Percentiles rank a stretch among this genome's conserved stretches.
Evolutionary conservation across 2,888 invertebrate genomes (phyloP).

Genomic region (Frankliniella fusca): DNA sequence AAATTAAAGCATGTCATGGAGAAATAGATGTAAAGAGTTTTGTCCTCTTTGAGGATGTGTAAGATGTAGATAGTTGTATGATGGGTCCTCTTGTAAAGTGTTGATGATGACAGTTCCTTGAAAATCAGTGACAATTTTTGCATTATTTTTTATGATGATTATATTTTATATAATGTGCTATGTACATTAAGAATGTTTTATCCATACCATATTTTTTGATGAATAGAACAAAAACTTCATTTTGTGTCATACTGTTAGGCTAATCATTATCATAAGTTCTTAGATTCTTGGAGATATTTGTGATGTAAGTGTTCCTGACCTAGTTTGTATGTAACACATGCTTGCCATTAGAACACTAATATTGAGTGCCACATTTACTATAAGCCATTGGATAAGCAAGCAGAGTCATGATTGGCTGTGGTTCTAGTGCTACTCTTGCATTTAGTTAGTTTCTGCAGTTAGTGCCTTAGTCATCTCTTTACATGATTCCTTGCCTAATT

Average conservation of each 20-base stretch:
- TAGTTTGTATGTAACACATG: background rate
- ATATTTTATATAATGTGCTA: constrained; percentile 15
- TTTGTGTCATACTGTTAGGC: background rate
- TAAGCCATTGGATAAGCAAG: background rate
- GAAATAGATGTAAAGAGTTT: no score
- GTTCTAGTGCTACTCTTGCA: background rate
- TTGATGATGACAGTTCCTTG: constrained; percentile 5
- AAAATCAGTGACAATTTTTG: background rate
- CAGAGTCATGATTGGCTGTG: background rate
- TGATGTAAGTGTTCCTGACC: background rate
- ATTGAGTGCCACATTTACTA: background rate
- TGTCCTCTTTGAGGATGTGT: background rate
- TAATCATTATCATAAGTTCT: background rate
- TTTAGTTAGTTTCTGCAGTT: background rate
- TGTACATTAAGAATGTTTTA: constrained; percentile 18
- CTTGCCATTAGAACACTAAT: constrained; percentile 10
- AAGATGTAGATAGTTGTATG: background rate
- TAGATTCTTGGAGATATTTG: background rate
- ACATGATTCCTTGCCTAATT: background rate
- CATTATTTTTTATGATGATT: constrained; percentile 16
- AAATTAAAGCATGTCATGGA: no score
- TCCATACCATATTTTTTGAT: background rate
- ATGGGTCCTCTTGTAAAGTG: background rate
- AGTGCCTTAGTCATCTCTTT: background rate
- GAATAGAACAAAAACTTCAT: background rate